Conservation (phyloP, 1,140 invertebrate genomes). For the Brachionus angularis region DNA sequence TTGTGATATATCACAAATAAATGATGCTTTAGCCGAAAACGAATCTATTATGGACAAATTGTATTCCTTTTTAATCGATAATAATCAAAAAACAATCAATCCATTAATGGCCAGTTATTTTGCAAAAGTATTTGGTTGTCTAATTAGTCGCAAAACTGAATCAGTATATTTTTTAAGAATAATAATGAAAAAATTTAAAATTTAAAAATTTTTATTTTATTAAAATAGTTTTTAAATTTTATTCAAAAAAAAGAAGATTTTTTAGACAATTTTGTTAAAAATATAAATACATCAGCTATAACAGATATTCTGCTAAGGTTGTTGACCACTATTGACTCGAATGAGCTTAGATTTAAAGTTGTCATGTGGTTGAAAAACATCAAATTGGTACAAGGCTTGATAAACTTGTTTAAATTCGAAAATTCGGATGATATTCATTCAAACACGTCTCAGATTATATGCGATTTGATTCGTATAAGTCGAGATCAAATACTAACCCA, state of each 20-base stretch:
- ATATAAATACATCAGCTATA: conserved; percentile 87
- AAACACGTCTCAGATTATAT: conserved; percentile 75
- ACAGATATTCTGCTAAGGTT: conserved; percentile 86
- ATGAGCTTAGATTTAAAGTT: conserved; percentile 72
- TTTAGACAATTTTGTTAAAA: conserved; percentile 75
- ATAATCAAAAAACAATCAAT: conserved; percentile 79
- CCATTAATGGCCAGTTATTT: conserved; percentile 90
- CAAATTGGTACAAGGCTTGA: background rate
- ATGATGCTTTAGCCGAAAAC: conserved; percentile 76
- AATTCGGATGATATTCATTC: conserved; percentile 63
- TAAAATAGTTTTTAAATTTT: conserved; percentile 82
- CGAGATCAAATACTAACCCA: conserved; percentile 63
- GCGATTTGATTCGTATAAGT: conserved; percentile 71
- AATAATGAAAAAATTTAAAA: background rate
- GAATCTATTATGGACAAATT: conserved; percentile 72
- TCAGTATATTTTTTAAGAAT: conserved; percentile 65
- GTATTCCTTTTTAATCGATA: conserved; percentile 70
- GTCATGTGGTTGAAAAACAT: conserved; percentile 61
- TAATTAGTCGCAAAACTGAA: conserved; percentile 73
- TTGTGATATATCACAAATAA: conserved; percentile 75
- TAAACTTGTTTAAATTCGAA: background rate
- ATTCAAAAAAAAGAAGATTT: conserved; percentile 79
- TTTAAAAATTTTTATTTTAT: conserved; percentile 44
- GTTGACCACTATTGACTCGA: conserved; percentile 75
- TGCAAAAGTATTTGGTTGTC: conserved; percentile 82